Percentiles rank a stretch among this genome's conserved stretches.
Evolutionary conservation across 2,797 vertebrate species (phyloP).

Genomic region (Paramormyrops hopkinsi): DNA sequence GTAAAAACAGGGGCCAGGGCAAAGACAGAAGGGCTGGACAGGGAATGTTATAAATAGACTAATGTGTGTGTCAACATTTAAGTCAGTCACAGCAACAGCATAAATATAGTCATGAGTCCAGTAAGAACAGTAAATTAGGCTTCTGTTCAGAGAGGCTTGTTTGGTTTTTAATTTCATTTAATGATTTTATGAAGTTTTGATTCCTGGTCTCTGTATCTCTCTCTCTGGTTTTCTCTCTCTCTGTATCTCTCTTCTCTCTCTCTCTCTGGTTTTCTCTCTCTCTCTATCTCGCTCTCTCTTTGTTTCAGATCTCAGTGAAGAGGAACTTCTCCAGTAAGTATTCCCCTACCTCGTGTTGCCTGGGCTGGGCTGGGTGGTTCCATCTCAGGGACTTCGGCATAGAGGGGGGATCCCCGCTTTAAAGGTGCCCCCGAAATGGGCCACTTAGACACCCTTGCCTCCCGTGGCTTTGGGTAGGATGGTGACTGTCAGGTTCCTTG

Average conservation of each 20-base stretch:
- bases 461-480: background rate
- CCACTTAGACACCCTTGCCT: background rate
- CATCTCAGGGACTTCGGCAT: background rate
- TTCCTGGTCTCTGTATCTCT: background rate
- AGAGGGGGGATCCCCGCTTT: background rate
- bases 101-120: background rate
- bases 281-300: background rate
- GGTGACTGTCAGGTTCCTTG: background rate
- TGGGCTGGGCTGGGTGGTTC: background rate
- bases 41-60: background rate
- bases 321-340: conserved; percentile 59
- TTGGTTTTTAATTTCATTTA: background rate
- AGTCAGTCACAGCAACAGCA: background rate
- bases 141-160: background rate
- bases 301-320: background rate
- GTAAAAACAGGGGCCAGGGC: background rate
- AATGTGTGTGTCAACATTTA: background rate
- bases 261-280: background rate
- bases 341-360: background rate
- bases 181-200: background rate
- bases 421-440: background rate
- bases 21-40: background rate
- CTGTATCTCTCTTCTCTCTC: no score
- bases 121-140: background rate
- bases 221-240: background rate